A percentile compares a stretch with the other conserved stretches of the same genome.
Evolutionary conservation across 2,888 invertebrate species (phyloP).

Genomic region (Rhagium mordax): DNA sequence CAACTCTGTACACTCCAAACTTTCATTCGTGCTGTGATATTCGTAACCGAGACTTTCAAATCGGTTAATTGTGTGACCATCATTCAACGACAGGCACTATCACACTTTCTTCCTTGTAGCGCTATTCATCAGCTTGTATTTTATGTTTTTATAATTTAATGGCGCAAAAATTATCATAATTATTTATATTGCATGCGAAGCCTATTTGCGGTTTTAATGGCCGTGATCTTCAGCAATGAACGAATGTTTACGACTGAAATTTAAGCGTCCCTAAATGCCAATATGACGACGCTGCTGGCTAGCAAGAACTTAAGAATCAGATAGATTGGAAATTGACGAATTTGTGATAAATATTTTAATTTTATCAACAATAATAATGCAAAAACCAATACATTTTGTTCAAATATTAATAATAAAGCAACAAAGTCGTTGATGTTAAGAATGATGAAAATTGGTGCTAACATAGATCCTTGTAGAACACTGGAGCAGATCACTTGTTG

Average conservation of each 20-base stretch:
- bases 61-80: constrained; percentile 5
- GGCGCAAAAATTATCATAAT: background rate
- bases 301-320: no score
- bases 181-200: background rate
- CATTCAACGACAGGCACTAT: background rate
- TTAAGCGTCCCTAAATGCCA: no score
- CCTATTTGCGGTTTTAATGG: background rate
- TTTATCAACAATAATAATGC: no score
- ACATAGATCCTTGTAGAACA: no score
- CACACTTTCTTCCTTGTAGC: constrained; percentile 6
- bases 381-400: no score
- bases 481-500: no score
- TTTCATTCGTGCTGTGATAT: constrained; percentile 1
- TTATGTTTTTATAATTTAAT: background rate
- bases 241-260: background rate
- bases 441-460: no score
- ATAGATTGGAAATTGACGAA: no score
- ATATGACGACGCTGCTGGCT: no score
- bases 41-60: constrained; percentile 20
- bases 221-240: background rate
- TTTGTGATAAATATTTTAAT: no score
- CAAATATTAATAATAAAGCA: no score
- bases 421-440: no score
- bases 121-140: background rate
- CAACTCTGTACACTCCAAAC: background rate